A percentile compares a stretch with the other conserved stretches of the same genome.
These are phyloP conservation scores for Dallia pectoralis DNA, from an alignment of 2,797 vertebrate genomes.

Conservation along the genomic window DNA sequence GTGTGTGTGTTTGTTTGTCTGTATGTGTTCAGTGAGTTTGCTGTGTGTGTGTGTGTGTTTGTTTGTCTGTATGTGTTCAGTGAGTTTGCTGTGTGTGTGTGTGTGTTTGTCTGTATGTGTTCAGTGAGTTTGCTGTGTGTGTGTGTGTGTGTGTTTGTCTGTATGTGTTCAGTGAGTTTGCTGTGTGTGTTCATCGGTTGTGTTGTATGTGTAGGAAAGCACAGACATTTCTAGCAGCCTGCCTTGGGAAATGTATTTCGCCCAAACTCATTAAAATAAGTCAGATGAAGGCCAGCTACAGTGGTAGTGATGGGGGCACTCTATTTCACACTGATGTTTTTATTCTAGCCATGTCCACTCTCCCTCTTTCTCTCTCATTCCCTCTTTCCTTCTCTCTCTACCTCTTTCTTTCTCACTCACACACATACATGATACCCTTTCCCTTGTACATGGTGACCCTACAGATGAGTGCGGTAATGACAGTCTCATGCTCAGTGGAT, in stretches of 20 bases:
- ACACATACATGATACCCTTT: neutral
- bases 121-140: neutral
- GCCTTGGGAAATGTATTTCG: neutral
- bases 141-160: neutral
- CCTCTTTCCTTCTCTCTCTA: neutral
- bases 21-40: neutral
- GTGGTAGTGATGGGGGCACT: neutral
- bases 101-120: neutral
- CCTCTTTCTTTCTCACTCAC: neutral
- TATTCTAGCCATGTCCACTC: neutral
- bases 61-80: neutral
- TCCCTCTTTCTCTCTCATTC: neutral
- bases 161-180: neutral
- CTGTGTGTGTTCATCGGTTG: neutral
- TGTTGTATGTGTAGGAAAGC: too few species aligned
- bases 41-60: neutral
- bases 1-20: neutral
- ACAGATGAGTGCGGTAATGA: neutral
- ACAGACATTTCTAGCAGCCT: neutral
- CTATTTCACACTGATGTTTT: neutral
- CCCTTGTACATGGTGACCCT: neutral
- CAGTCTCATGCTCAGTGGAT: slow-evolving; percentile 7
- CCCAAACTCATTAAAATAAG: neutral
- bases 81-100: too few species aligned
- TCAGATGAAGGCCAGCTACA: neutral